Evolutionary conservation across 2,888 invertebrate genomes (phyloP).

Genomic region (Scrobipalpa costella): DNA sequence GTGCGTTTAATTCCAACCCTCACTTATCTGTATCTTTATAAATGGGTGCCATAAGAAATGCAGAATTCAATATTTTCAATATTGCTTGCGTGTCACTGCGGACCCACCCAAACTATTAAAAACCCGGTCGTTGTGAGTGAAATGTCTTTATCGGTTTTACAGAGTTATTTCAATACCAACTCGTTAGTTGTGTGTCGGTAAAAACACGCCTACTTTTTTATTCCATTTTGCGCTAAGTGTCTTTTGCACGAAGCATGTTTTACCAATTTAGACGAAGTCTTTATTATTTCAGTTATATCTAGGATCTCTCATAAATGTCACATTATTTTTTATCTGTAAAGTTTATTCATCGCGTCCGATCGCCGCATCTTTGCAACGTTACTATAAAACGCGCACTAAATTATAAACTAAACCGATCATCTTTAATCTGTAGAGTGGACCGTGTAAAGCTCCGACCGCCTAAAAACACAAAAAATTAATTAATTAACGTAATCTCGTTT

Average conservation of each 20-base stretch:
- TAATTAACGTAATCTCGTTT: constrained; percentile 31
- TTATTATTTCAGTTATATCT: constrained; percentile 1
- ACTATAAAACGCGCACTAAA: not conserved
- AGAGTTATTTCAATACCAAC: constrained; percentile 20
- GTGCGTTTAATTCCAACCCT: constrained; percentile 15
- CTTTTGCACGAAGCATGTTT: constrained; percentile 7
- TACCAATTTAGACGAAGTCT: not conserved
- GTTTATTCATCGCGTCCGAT: constrained; percentile 1
- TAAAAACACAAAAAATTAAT: constrained; percentile 26
- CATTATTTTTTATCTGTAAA: not conserved
- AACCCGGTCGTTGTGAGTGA: constrained; percentile 13
- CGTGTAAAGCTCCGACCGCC: constrained; percentile 14
- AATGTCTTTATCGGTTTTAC: constrained; percentile 19
- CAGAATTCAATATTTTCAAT: constrained; percentile 32
- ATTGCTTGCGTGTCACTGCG: constrained; percentile 32
- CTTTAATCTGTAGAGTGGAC: constrained; percentile 9
- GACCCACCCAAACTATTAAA: constrained; percentile 33
- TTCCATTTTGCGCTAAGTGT: constrained; percentile 15
- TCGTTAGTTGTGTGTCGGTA: constrained; percentile 17
- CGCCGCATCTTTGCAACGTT: constrained; percentile 6
- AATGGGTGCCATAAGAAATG: constrained; percentile 33
- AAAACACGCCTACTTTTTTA: constrained; percentile 18
- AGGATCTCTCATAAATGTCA: constrained; percentile 2
- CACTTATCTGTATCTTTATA: constrained; percentile 35
- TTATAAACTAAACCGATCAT: constrained; percentile 3